Base-by-base conservation (phyloP, 2,888 invertebrate species). In the Altica lythri region DNA sequence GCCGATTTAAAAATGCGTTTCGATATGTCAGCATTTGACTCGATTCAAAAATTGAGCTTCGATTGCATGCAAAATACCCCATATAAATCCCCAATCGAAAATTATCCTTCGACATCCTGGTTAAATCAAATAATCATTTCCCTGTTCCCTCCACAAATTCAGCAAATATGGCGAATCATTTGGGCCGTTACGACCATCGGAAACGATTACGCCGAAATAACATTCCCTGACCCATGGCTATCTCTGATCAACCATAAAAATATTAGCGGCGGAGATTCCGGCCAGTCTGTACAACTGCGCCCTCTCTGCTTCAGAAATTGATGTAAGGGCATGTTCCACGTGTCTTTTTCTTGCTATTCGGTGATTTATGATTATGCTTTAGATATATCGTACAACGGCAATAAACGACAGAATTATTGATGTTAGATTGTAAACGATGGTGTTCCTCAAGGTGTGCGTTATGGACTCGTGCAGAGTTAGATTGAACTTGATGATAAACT, bases 191-290 rank as follows among this genome's bases (percentile, higher is more conserved):
- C 52, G 54, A 43, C 49, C 30, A 53, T 52, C 73, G 76, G 75
- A 75, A 75, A 63, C 74, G 72, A 75, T 75, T 75, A 74, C 71
- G 63, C 66, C 64, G 65, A 69, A 55, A 71, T 68, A 64, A 66
- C 65, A 60, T 65, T 63, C 63, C 67, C 70, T 72, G 74, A 74
- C 74, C 72, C 75, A 71, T 72, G 72, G 72, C 71, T 76, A 75
- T 76, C 76, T 74, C 69, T 72, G 75, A 76, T 76, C 75, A 70
- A 67, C 75, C 75, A 74, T 75, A 75, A 76, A 75, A 76, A 75
- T 76, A 75, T 75, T 76, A 76, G 76, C 73, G 72, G 72, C 68
- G 66, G 66, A 64, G 71, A 72, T 71, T 73, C 70, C 71, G 71
- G 72, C 60, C 68, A 68, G 70, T 71, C 70, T 72, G 69, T 69